phyloP scores from a whole-genome alignment of 2,888 invertebrate genomes.

The Dasysyrphus tricinctus region DNA sequence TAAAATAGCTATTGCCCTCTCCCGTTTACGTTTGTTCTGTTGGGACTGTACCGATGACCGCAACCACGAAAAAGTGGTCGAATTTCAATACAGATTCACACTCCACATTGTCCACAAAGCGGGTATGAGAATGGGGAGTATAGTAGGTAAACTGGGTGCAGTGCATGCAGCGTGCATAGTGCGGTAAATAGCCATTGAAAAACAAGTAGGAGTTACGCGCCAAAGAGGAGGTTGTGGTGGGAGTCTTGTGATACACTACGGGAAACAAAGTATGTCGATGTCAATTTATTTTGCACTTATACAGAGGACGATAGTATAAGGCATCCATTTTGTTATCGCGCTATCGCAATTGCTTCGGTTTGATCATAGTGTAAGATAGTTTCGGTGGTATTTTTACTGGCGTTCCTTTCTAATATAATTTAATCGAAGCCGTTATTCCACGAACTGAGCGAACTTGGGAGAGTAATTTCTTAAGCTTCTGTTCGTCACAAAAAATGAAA shows the following conservation, averaged over 20 bases:
- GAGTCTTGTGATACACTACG: slow-evolving; percentile 30
- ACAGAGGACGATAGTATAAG: neutral
- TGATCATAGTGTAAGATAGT: too few species aligned
- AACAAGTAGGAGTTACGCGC: neutral
- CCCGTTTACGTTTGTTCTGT: slow-evolving; percentile 18
- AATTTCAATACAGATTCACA: slow-evolving; percentile 75
- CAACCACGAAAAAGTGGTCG: slow-evolving; percentile 74
- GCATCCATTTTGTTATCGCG: too few species aligned
- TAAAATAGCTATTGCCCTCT: slow-evolving; percentile 54
- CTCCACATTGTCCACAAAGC: slow-evolving; percentile 63
- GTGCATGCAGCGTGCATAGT: slow-evolving; percentile 4
- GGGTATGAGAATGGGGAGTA: neutral
- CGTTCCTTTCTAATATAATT: too few species aligned
- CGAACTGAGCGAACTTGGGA: too few species aligned
- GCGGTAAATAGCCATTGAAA: slow-evolving; percentile 35
- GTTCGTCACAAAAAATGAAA: too few species aligned
- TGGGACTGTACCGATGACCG: slow-evolving; percentile 46
- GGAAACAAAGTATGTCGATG: slow-evolving; percentile 37
- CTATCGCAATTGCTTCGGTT: too few species aligned
- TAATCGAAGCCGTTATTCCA: too few species aligned
- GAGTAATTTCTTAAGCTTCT: too few species aligned
- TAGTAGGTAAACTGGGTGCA: slow-evolving; percentile 9
- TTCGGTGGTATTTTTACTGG: too few species aligned
- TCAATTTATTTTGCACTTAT: slow-evolving; percentile 42
- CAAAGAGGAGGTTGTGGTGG: neutral